phyloP scores from a whole-genome alignment of 2,888 invertebrate species.

The Lasiommata megera region DNA sequence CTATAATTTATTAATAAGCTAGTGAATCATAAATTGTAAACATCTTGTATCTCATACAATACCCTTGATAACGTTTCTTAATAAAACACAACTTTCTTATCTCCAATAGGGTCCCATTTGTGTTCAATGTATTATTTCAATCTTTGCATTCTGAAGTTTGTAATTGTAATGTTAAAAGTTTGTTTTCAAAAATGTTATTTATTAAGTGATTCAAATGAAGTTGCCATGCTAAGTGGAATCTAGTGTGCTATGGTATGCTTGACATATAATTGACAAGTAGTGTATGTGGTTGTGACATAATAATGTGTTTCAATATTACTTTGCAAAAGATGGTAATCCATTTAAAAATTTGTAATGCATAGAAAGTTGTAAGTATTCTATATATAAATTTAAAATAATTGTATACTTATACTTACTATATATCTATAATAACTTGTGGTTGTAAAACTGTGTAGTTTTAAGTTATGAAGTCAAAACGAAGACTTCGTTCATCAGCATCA shows the following conservation, averaged over 20 bases:
- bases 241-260: constrained; percentile 53
- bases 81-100: constrained; percentile 51
- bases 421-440: background rate
- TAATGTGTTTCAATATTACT: constrained; percentile 25
- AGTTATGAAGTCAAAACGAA: too few species aligned
- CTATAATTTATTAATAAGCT: constrained; percentile 38
- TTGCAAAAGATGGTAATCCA: constrained; percentile 19
- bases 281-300: constrained; percentile 13
- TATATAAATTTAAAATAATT: constrained; percentile 3
- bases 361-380: constrained; percentile 67
- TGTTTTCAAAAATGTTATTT: background rate
- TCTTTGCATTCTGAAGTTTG: constrained; percentile 5
- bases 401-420: background rate
- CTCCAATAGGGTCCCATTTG: constrained; percentile 20
- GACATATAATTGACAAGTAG: constrained; percentile 59
- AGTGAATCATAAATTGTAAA: constrained; percentile 53
- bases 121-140: constrained; percentile 17
- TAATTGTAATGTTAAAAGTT: background rate
- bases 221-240: constrained; percentile 44
- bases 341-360: constrained; percentile 53
- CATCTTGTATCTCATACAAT: constrained; percentile 52
- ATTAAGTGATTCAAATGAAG: constrained; percentile 4
- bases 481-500: too few species aligned
- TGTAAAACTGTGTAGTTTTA: background rate
- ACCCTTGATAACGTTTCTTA: constrained; percentile 56